Evolutionary conservation across 1,140 invertebrate genomes (phyloP).

Genomic region (Druon quercuslanigerum): DNA sequence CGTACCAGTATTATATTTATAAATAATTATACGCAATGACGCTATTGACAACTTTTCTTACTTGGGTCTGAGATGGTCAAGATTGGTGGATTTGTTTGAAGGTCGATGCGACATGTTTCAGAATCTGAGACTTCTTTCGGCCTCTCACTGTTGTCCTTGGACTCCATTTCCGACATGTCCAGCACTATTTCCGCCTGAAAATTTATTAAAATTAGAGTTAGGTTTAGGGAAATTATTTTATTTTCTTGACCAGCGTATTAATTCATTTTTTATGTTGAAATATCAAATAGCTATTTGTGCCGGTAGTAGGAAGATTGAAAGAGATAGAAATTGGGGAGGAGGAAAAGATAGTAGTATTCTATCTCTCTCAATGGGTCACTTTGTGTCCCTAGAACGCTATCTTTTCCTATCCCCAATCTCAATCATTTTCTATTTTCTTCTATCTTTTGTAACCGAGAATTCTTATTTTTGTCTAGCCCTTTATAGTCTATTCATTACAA

Average conservation of each 20-base stretch:
- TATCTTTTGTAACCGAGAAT: too few species aligned
- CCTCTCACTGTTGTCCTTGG: background rate
- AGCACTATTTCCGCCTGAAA: slow-evolving; percentile 36
- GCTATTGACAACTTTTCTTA: background rate
- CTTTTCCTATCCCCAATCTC: too few species aligned
- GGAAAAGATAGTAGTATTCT: too few species aligned
- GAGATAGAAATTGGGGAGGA: too few species aligned
- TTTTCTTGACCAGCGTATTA: too few species aligned
- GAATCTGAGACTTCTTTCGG: background rate
- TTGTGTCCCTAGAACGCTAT: too few species aligned
- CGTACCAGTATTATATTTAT: background rate
- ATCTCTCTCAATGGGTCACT: too few species aligned
- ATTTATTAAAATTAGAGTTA: background rate
- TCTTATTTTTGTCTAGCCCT: too few species aligned
- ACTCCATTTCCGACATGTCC: slow-evolving; percentile 33
- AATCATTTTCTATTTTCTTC: too few species aligned
- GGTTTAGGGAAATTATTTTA: background rate
- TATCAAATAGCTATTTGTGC: background rate
- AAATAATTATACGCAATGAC: background rate
- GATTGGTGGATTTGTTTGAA: background rate
- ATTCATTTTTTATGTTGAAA: background rate
- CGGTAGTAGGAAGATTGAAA: too few species aligned
- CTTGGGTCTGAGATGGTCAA: background rate
- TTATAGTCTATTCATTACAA: too few species aligned
- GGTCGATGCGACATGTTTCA: slow-evolving; percentile 11